Base-by-base conservation (phyloP, 1,140 invertebrate genomes). In the Drosophila tropicalis region DNA sequence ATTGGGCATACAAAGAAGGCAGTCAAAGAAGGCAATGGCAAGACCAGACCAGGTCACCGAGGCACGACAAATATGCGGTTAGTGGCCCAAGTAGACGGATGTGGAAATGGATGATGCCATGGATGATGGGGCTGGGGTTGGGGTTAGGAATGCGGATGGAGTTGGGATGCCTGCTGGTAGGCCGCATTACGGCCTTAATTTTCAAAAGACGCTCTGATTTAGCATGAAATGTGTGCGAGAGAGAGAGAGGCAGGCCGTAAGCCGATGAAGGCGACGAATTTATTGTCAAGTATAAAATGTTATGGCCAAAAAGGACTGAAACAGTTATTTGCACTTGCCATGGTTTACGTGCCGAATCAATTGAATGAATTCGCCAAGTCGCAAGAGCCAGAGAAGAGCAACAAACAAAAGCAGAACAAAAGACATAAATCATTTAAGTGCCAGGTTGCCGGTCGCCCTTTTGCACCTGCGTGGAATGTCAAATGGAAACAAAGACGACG, bases 301-400 rank as follows among this genome's bases (percentile, higher is more conserved):
- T 84, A 90, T 84, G 66, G 80, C 72, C 81, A 41, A 72, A 51
- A 65, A 19, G 44, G 55, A 87, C 71, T 87, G 81, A 86, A 86
- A 89, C 83, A 87, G 83, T 86, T 86, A 86, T 86, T 86, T 86
- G 83, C 83, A 86, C 84, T 87, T 80, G 83, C 67, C 83, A 51
- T 70, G 76, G 81, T 76, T 67, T 87, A 86, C 82, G 82, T 86
- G 82, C 79, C 79, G 79, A 86, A 86, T 86, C 82, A 86, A 86
- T 86, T 87, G 82, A 79, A 69, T 78, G 68, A 61, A 58, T 39
- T 12, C 57, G 80, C 76, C 56, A 12, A 19, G 34, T 32, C 17
- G 39, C 13, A 19, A 32, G 51, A 15, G 10, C 10, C 34, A 34
- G 54, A 54, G 61, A 54, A 41, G 2, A 32, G 10, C 22, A 56